Evolutionary conservation across 2,113 vertebrate genomes (phyloP).

Genomic region (Litocranius walleri): DNA sequence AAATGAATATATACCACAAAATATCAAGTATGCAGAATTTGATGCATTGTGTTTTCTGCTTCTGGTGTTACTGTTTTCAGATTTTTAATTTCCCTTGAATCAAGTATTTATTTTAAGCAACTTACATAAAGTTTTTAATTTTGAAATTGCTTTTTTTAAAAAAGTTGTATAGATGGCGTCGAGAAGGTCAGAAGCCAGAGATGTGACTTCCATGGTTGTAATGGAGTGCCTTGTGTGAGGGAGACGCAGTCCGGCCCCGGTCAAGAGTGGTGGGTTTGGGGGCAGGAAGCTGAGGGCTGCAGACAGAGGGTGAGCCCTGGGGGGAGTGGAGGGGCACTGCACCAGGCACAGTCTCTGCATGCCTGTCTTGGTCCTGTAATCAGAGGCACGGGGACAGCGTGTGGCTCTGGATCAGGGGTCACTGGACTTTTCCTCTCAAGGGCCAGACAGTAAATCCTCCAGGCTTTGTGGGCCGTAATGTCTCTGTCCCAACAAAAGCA

Average conservation of each 20-base stretch:
- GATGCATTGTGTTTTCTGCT: not conserved
- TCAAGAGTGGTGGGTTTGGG: not conserved
- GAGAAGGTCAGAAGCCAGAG: not conserved
- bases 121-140: not conserved
- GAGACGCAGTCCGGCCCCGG: not conserved
- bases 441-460: not conserved
- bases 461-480: not conserved
- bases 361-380: not conserved
- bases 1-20: not conserved
- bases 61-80: not conserved
- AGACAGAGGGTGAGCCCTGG: fast-evolving
- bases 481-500: not conserved
- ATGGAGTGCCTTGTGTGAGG: not conserved
- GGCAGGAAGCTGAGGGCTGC: not conserved
- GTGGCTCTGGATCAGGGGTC: not conserved
- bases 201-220: too few species aligned
- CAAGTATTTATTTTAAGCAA: not conserved
- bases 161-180: not conserved
- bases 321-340: not conserved
- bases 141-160: not conserved
- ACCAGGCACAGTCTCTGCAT: fast-evolving
- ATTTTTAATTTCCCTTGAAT: not conserved
- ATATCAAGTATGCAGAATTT: not conserved
- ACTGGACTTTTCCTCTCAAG: not conserved
- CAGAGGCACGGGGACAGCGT: not conserved